Conservation (phyloP, 2,888 invertebrate species). For the Drosophila mimica region DNA sequence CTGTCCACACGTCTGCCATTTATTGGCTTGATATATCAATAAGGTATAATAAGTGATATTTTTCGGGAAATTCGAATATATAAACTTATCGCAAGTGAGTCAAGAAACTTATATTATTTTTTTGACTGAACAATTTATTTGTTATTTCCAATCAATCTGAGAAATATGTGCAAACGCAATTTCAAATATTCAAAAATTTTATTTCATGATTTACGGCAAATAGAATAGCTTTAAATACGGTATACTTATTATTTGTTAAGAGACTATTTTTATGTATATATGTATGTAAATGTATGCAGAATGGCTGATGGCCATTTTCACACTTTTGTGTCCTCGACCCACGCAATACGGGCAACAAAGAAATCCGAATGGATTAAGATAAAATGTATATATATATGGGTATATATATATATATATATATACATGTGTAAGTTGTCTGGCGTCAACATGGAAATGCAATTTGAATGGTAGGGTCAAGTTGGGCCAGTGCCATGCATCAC, state of each 20-base stretch:
- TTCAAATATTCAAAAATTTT: neutral
- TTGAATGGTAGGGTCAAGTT: conserved; percentile 72
- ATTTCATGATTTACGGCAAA: neutral
- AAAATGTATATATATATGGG: conserved; percentile 1
- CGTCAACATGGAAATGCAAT: conserved; percentile 76
- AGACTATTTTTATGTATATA: neutral
- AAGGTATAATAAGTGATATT: neutral
- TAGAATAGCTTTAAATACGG: neutral
- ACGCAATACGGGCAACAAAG: conserved; percentile 53
- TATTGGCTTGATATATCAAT: neutral
- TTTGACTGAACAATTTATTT: neutral
- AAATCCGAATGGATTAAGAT: conserved; percentile 25
- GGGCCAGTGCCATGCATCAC: conserved; percentile 63
- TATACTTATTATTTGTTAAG: neutral
- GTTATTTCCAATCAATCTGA: neutral
- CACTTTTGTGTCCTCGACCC: conserved; percentile 47
- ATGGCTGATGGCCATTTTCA: conserved; percentile 29
- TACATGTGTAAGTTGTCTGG: conserved; percentile 44
- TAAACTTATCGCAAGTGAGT: neutral
- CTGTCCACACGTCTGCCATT: neutral
- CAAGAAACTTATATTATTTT: neutral
- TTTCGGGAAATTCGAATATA: neutral
- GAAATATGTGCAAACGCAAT: neutral
- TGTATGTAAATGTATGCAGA: neutral
- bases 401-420: neutral